Conservation (phyloP, 2,888 invertebrate genomes). For the Stenchaetothrips biformis region DNA sequence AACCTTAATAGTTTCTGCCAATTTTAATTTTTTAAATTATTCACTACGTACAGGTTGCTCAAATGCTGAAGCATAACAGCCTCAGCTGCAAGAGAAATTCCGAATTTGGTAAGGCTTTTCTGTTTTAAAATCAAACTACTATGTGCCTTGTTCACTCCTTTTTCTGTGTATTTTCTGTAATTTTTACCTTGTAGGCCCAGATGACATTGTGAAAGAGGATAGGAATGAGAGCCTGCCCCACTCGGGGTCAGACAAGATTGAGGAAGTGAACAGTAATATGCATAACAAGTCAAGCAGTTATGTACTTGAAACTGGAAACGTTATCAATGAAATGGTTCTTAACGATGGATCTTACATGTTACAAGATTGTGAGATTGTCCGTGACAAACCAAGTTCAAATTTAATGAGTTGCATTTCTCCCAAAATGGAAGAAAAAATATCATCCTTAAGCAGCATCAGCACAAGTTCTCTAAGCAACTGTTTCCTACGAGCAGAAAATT, state of each 20-base stretch:
- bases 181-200: background rate
- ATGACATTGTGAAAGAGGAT: background rate
- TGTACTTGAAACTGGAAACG: background rate
- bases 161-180: background rate
- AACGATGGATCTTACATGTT: background rate
- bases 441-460: background rate
- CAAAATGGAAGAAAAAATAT: background rate
- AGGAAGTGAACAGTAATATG: background rate
- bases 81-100: background rate
- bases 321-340: background rate
- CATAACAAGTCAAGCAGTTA: background rate
- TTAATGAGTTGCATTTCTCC: background rate
- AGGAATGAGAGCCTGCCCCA: background rate
- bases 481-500: too few relatives aligned
- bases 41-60: background rate
- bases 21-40: background rate
- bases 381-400: too few relatives aligned
- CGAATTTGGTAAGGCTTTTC: background rate
- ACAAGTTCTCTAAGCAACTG: background rate
- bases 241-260: background rate
- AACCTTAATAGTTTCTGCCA: too few relatives aligned
- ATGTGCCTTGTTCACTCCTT: background rate
- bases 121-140: background rate
- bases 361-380: background rate
- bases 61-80: too few relatives aligned